Evolutionary conservation across 2,113 vertebrate genomes (phyloP), one percentile per base, ranked within the genome.

Genomic region (Neoarius graeffei): DNA sequence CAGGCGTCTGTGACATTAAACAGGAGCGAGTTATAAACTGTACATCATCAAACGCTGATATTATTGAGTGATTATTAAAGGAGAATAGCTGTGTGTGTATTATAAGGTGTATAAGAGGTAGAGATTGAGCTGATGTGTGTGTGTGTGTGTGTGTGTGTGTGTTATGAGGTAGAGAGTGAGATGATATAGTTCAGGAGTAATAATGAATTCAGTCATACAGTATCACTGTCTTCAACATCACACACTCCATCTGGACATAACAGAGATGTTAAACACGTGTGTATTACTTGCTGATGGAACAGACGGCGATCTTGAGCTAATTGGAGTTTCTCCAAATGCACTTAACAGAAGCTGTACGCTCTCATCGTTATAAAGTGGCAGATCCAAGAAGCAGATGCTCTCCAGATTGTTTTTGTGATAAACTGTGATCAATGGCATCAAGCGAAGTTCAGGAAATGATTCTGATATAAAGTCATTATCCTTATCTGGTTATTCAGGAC

Each of bases 331-430:
- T 77, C 74, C 50, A 54, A 54, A 27, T 13, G 52, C 76, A 56
- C 76, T 27, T 56, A 13, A 52, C 48, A 2, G 25, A 52, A 13
- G 23, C 76, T 27, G 50, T 27, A 56, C 76, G 2, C 76, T 56
- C 76, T 79, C 76, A 79, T 79, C 25, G 25, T 7, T 56, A 27
- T 56, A 15, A 77, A 79, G 76, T 27, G 48, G 11, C 76, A 56
- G 25, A 79, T 79, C 27, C 25, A 56, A 15, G 52, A 54, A 79
- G 76, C 50, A 79, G 76, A 79, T 56, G 76, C 14, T 79, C 76
- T 79, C 76, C 76, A 79, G 76, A 79, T 79, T 54, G 76, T 56
- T 79, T 79, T 79, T 27, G 76, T 2, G 50, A 79, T 79, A 79
- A 79, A 56, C 4, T 56, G 76, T 56, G 50, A 79, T 79, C 76